These are phyloP conservation scores for Diachasmimorpha longicaudata DNA, from an alignment of 1,140 invertebrate species.

Conservation along the genomic window DNA sequence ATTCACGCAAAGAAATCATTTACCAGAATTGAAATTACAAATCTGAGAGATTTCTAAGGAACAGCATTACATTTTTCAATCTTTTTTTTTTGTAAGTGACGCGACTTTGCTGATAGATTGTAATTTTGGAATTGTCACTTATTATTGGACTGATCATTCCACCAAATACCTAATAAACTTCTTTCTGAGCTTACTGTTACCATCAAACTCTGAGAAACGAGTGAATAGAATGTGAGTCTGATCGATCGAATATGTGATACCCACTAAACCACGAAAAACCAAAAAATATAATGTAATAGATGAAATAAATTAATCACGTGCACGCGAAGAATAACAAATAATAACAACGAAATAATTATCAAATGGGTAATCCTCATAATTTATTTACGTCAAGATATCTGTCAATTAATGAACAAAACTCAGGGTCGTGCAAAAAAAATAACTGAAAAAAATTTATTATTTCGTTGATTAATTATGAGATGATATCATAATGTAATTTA, in stretches of 20 bases:
- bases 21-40: too few relatives aligned
- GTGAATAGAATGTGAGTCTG: background rate
- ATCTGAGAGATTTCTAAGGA: too few relatives aligned
- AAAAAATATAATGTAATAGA: background rate
- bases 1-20: too few relatives aligned
- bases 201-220: background rate
- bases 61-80: too few relatives aligned
- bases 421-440: background rate
- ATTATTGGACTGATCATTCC: background rate
- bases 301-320: background rate
- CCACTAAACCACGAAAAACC: too few relatives aligned
- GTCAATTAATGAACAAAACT: background rate
- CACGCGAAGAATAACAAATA: background rate
- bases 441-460: background rate
- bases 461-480: background rate
- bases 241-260: constrained; percentile 2
- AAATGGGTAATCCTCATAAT: background rate
- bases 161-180: background rate
- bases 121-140: background rate
- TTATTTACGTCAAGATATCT: background rate
- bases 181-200: background rate
- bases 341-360: background rate
- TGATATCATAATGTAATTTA: background rate
- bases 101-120: background rate
- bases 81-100: too few relatives aligned